A percentile compares a stretch with the other conserved stretches of the same genome.
Evolutionary conservation across 2,888 invertebrate genomes (phyloP).

Genomic region (Stenodema calcarata): DNA sequence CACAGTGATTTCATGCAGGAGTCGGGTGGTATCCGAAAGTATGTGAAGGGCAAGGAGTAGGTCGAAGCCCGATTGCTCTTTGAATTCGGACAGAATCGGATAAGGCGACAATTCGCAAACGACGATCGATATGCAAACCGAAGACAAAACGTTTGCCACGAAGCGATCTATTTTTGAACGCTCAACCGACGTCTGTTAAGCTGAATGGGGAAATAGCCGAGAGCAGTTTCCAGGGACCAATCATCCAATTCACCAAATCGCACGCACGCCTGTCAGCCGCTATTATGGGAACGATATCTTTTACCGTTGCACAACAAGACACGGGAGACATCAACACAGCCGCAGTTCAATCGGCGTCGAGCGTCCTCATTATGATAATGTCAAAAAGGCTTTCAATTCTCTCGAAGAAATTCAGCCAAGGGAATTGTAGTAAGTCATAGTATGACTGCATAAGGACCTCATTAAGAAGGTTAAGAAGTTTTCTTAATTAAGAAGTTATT

Average conservation of each 20-base stretch:
- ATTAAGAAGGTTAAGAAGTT: too few relatives aligned
- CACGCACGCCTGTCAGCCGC: background rate
- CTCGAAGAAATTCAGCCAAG: background rate
- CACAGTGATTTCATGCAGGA: too few relatives aligned
- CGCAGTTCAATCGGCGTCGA: background rate
- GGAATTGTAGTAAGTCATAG: too few relatives aligned
- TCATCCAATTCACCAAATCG: background rate
- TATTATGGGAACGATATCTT: background rate
- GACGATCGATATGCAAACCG: background rate
- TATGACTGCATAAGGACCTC: too few relatives aligned
- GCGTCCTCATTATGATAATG: background rate
- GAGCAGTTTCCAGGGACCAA: background rate
- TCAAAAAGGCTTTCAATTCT: background rate
- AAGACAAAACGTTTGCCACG: too few relatives aligned
- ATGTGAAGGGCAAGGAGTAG: too few relatives aligned
- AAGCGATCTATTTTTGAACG: background rate
- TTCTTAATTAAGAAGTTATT: too few relatives aligned
- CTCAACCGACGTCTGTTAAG: background rate
- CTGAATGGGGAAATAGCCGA: background rate
- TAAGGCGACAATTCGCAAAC: too few relatives aligned
- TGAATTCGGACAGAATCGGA: too few relatives aligned
- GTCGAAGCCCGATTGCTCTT: too few relatives aligned
- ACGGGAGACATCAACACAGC: background rate
- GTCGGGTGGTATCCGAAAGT: too few relatives aligned
- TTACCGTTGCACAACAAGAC: background rate